Conservation (phyloP, 2,888 invertebrate genomes). For the Drosophila maculinotata region DNA sequence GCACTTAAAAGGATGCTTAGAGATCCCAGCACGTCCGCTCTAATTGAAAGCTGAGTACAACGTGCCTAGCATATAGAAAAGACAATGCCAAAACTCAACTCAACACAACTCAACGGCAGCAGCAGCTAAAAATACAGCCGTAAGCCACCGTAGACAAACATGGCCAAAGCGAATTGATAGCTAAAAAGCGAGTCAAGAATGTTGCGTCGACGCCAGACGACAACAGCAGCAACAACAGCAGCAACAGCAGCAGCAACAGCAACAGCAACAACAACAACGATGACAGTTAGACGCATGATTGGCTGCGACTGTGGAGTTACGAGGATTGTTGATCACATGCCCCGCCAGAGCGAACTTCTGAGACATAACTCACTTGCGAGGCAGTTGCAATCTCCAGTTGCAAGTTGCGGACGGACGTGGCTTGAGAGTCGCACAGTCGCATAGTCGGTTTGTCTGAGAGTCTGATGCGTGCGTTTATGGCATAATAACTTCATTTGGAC, state of each 20-base stretch:
- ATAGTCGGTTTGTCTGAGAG: conserved; percentile 13
- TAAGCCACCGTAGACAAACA: conserved; percentile 42
- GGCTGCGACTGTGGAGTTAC: conserved; percentile 53
- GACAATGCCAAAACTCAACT: conserved; percentile 40
- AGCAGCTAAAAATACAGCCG: conserved; percentile 4
- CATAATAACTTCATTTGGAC: conserved; percentile 84
- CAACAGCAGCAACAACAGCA: conserved; percentile 17
- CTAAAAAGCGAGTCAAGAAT: conserved; percentile 70
- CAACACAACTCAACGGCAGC: conserved; percentile 42
- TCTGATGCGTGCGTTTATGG: conserved; percentile 83
- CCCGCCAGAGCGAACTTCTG: conserved; percentile 42
- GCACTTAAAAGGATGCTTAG: conserved; percentile 75
- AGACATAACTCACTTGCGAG: conserved; percentile 75
- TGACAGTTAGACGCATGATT: conserved; percentile 72
- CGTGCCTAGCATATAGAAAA: conserved; percentile 60
- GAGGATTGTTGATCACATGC: conserved; percentile 48
- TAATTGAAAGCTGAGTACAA: conserved; percentile 72
- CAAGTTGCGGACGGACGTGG: conserved; percentile 28
- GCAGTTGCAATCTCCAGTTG: conserved; percentile 52
- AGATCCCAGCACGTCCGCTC: conserved; percentile 70
- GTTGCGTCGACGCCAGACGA: conserved; percentile 61
- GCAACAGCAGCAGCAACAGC: conserved; percentile 11
- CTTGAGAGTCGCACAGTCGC: not conserved
- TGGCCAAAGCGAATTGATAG: conserved; percentile 63
- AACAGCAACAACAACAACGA: conserved; percentile 39